phyloP scores from a whole-genome alignment of 2,797 vertebrate genomes.

The Typhlichthys subterraneus region DNA sequence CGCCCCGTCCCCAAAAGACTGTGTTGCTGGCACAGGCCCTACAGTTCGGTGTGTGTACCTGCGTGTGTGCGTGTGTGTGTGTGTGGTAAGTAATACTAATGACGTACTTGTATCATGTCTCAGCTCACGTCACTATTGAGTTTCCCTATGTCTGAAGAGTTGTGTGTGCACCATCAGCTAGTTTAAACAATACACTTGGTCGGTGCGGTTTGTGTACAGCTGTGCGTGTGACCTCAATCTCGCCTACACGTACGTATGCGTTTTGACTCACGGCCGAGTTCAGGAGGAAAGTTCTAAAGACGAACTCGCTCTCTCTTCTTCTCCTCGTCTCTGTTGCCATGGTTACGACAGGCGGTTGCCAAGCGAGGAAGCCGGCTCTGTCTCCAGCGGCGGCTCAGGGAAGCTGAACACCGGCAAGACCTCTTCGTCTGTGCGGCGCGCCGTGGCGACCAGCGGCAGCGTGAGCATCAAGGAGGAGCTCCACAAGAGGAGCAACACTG shows the following conservation, averaged over 20 bases:
- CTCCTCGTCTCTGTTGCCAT: slow-evolving; percentile 85
- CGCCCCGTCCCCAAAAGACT: slow-evolving; percentile 45
- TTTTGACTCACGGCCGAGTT: too few relatives aligned
- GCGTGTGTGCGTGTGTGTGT: slow-evolving; percentile 13
- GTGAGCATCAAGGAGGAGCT: slow-evolving; percentile 89
- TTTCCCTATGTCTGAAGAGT: too few relatives aligned
- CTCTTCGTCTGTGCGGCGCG: slow-evolving; percentile 84
- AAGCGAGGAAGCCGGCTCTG: slow-evolving; percentile 89
- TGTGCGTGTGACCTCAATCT: too few relatives aligned
- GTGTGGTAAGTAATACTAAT: not conserved
- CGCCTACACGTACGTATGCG: too few relatives aligned
- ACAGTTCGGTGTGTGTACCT: slow-evolving; percentile 23
- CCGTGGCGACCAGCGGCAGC: slow-evolving; percentile 72
- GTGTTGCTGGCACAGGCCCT: slow-evolving; percentile 37
- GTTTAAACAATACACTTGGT: too few relatives aligned
- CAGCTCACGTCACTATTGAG: too few relatives aligned
- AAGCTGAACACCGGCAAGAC: slow-evolving; percentile 89
- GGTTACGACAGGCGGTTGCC: slow-evolving; percentile 92
- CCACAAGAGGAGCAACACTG: slow-evolving; percentile 80
- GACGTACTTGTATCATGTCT: too few relatives aligned
- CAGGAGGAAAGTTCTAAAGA: too few relatives aligned
- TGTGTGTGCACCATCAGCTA: too few relatives aligned
- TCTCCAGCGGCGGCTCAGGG: slow-evolving; percentile 91
- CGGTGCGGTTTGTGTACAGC: too few relatives aligned
- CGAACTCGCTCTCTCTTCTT: not conserved